phyloP scores from a whole-genome alignment of 2,888 invertebrate genomes.

The Rhabditoides inermis region DNA sequence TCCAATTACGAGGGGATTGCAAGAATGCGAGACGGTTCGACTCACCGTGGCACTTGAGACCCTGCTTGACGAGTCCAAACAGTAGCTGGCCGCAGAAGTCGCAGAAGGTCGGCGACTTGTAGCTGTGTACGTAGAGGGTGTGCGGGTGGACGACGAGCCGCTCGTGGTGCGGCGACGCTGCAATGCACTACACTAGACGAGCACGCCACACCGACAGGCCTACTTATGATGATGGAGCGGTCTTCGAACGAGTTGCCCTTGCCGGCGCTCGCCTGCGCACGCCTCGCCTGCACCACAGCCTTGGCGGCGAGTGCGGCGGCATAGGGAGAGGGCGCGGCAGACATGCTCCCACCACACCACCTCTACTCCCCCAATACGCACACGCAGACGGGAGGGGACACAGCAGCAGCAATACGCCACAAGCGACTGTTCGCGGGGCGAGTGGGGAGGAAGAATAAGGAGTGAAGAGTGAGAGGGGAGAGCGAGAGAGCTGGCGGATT shows the following conservation, averaged over 20 bases:
- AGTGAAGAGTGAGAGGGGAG: not conserved
- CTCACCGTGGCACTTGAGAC: slow-evolving; percentile 93
- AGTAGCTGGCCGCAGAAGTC: slow-evolving; percentile 99
- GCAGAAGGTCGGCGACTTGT: slow-evolving; percentile 97
- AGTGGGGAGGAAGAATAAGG: not conserved
- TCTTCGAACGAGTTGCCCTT: not conserved
- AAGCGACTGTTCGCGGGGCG: not conserved
- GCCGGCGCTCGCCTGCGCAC: not conserved
- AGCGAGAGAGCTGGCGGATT: not conserved
- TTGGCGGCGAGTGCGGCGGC: no score
- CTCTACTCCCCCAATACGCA: no score
- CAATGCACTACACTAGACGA: slow-evolving; percentile 7
- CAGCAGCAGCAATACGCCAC: no score
- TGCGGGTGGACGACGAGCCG: slow-evolving; percentile 68
- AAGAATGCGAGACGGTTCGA: no score
- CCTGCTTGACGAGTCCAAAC: slow-evolving; percentile 93
- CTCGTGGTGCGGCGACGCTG: slow-evolving; percentile 58
- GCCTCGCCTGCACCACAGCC: no score
- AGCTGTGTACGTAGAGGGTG: slow-evolving; percentile 88
- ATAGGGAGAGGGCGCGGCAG: no score
- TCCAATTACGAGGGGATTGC: slow-evolving; percentile 95
- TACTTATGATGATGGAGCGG: not conserved
- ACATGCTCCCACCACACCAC: no score
- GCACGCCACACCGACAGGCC: not conserved
- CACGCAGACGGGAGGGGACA: no score